A percentile compares a stretch with the other conserved stretches of the same genome.
Evolutionary conservation across 1,140 invertebrate genomes (phyloP).

Genomic region (Listronotus oregonensis): DNA sequence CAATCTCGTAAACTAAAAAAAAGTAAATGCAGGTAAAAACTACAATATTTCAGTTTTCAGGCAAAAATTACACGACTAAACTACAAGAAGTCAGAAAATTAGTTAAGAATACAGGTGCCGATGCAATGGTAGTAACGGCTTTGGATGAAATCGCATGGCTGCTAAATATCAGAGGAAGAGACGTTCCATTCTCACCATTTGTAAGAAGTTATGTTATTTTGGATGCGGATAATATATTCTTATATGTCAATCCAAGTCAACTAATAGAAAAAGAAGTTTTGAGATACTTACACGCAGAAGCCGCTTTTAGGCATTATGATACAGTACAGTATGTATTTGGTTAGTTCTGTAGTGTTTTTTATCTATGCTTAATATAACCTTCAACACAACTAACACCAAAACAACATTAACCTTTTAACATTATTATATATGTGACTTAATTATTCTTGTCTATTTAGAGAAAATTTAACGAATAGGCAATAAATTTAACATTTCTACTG

Average conservation of each 20-base stretch:
- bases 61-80: constrained; percentile 75
- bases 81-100: constrained; percentile 69
- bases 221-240: constrained; percentile 58
- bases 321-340: constrained; percentile 46
- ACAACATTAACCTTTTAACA: too few relatives aligned
- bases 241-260: constrained; percentile 66
- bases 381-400: too few relatives aligned
- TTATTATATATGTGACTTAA: too few relatives aligned
- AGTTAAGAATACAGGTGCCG: constrained; percentile 68
- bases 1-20: neutral
- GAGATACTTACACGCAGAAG: constrained; percentile 43
- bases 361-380: too few relatives aligned
- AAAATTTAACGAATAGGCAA: too few relatives aligned
- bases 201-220: constrained; percentile 75
- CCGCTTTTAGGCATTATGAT: constrained; percentile 34
- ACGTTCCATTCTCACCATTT: constrained; percentile 87
- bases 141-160: constrained; percentile 94
- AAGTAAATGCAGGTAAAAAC: constrained; percentile 17
- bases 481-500: too few relatives aligned
- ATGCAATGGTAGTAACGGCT: constrained; percentile 84
- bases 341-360: neutral
- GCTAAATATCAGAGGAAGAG: constrained; percentile 91
- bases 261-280: constrained; percentile 42
- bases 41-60: constrained; percentile 52
- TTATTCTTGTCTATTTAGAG: too few relatives aligned